phyloP scores from a whole-genome alignment of 2,797 vertebrate genomes.

The Centropyge bicolor region DNA sequence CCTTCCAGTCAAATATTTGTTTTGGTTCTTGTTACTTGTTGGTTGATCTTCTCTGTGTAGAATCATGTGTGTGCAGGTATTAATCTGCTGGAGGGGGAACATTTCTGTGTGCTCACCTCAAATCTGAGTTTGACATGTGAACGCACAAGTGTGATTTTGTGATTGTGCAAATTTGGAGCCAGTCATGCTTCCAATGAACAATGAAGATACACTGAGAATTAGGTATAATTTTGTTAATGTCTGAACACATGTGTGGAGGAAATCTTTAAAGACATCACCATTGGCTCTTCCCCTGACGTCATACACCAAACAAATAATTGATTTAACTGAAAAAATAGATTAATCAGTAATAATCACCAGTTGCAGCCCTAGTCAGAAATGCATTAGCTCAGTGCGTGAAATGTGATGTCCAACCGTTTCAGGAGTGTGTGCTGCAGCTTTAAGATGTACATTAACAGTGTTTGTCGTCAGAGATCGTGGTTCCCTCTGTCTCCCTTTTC shows the following conservation, averaged over 20 bases:
- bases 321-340: background rate
- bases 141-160: background rate
- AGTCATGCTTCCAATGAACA: background rate
- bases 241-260: background rate
- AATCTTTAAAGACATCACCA: background rate
- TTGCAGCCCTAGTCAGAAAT: background rate
- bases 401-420: background rate
- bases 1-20: background rate
- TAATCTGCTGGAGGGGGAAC: background rate
- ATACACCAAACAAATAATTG: background rate
- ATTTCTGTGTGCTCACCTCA: background rate
- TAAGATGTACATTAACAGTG: constrained; percentile 1
- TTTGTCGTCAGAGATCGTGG: constrained; percentile 4
- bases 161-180: background rate
- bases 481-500: background rate
- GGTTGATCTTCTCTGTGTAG: too few species aligned
- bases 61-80: too few species aligned
- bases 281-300: background rate
- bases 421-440: constrained; percentile 13
- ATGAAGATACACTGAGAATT: background rate
- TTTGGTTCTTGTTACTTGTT: background rate
- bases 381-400: background rate
- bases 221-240: background rate
- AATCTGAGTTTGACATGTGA: background rate
- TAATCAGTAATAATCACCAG: background rate